A percentile compares a stretch with the other conserved stretches of the same genome.
Conservation (phyloP, 2,888 invertebrate genomes). For the Carterocephalus palaemon region DNA sequence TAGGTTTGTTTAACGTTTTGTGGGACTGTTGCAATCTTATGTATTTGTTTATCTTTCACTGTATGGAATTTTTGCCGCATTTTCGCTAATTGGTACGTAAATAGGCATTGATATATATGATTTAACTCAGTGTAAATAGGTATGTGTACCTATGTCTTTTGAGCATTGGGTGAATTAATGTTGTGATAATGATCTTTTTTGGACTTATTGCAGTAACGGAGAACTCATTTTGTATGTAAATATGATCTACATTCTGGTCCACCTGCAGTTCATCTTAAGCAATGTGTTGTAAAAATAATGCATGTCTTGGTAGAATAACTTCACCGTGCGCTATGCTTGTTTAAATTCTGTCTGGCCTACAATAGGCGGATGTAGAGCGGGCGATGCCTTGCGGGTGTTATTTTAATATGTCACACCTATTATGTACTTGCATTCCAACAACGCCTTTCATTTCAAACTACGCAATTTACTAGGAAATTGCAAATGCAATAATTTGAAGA, state of each 20-base stretch:
- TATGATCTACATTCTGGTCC: neutral
- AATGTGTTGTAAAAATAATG: conserved; percentile 6
- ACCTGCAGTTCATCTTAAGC: neutral
- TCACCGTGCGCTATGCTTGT: conserved; percentile 13
- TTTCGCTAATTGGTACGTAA: conserved; percentile 7
- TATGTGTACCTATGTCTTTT: no score
- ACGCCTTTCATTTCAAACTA: neutral
- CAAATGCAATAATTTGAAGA: neutral
- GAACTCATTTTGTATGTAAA: neutral
- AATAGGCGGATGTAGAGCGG: conserved; percentile 21
- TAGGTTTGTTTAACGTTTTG: conserved; percentile 10
- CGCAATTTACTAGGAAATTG: no score
- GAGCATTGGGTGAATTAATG: neutral
- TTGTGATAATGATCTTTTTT: neutral
- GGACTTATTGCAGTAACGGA: neutral
- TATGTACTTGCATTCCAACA: neutral
- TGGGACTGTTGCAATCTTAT: conserved; percentile 1
- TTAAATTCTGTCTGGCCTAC: conserved; percentile 15
- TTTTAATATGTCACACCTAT: conserved; percentile 5
- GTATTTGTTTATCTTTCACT: neutral
- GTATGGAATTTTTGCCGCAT: neutral
- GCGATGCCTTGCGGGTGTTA: conserved; percentile 7
- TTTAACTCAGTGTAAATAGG: no score
- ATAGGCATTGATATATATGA: no score
- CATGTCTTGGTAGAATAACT: conserved; percentile 2